Evolutionary conservation across 2,888 invertebrate species (phyloP), one percentile per base, ranked within the genome.

Genomic region (Agriopis aurantiaria): DNA sequence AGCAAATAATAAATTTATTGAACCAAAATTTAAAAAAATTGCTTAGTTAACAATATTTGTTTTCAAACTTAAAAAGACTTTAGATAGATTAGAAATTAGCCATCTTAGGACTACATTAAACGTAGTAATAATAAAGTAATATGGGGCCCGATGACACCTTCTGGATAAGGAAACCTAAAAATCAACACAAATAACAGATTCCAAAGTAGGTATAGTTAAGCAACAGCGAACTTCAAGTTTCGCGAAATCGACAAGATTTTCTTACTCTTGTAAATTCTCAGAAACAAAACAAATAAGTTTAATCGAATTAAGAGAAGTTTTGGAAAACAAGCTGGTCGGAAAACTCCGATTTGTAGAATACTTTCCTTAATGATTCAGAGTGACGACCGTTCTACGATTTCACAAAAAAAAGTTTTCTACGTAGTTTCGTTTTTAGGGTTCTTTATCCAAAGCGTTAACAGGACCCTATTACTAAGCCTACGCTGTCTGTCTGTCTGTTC

Each of bases 271-370:
- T 8, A 59, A 70, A 70, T 63, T 75, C 59, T 12, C 10, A 52
- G 52, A 68, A 64, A 68, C 58, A 55, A 69, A 69, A 64, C 64
- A 62, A 68, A 68, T 62, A 68, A 68, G 48, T 64, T 64, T 46
- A 41, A 40, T 55, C 48, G 68, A 64, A 69, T 64, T 69, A 64
- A 58, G 33, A 43, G 23, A 68, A 63, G 61, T 67, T 66, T 63
- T 43, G 41, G 41, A 68, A 59, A 17, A 46, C 58, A 63, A 14
- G 59, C 49, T 64, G 68, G 11, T 56, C 66, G 60, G 49, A 63
- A 48, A 68, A 68, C n/a, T 40, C 46, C 49, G 57, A 65, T 46
- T 40, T 14, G 45, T 14, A 12, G 58, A 53, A 63, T 49, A 68
- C 12, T 56, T 52, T 23, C 41, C 41, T 61, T 23, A 41, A 57